Conservation (phyloP, 2,113 vertebrate genomes). For the Arenaria interpres region DNA sequence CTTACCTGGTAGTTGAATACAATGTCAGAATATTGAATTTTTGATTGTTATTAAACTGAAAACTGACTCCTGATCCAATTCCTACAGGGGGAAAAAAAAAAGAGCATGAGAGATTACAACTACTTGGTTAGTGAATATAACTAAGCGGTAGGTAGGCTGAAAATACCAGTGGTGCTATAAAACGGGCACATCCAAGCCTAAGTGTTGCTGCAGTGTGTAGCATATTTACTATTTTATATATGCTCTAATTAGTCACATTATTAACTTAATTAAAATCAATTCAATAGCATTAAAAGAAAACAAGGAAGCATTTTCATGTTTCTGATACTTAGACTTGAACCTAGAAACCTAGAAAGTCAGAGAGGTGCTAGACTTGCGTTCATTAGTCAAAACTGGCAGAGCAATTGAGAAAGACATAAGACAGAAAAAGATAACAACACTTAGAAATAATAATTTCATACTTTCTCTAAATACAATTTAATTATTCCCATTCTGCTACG, state of each 20-base stretch:
- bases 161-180: background rate
- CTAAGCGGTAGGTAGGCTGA: background rate
- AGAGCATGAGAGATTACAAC: background rate
- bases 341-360: background rate
- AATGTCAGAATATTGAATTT: conserved; percentile 84
- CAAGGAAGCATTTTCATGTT: background rate
- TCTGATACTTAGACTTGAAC: background rate
- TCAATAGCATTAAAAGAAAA: background rate
- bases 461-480: background rate
- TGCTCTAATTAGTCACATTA: background rate
- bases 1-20: conserved; percentile 85
- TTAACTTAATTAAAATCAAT: background rate
- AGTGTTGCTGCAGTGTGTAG: background rate
- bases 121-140: background rate
- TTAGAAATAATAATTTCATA: background rate
- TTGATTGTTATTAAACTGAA: conserved; percentile 76
- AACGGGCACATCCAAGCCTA: background rate
- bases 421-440: background rate
- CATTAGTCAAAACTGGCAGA: background rate
- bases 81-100: conserved; percentile 62
- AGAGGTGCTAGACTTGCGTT: background rate
- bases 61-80: conserved; percentile 87
- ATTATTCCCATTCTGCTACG: background rate
- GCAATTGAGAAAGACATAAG: background rate
- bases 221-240: background rate